Evolutionary conservation across 2,888 invertebrate species (phyloP), one percentile per base, ranked within the genome.

Genomic region (Pilophorus perplexus): DNA sequence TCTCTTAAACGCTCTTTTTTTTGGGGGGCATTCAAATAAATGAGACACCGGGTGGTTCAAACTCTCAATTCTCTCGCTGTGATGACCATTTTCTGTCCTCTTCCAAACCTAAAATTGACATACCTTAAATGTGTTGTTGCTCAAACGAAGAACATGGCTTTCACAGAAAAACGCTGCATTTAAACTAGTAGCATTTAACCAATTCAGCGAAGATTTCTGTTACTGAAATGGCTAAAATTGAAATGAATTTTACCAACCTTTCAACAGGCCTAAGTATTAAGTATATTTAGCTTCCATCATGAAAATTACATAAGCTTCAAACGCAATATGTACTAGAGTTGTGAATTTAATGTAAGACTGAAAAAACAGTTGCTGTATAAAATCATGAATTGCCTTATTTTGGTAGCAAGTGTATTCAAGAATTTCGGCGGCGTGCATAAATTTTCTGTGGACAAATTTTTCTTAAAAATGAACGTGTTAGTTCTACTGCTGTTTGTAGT

Each of bases 321-420:
- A 62, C 33, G 62, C 62, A 62, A 62, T 62, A 67, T 57, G n/a
- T n/a, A 67, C 52, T 57, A 66, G 68, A 55, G 68, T 68, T 68
- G 68, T 68, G 68, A 68, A 68, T 62, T 68, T 64, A 68, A 54
- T 66, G 57, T 67, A 68, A 68, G 68, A 68, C 68, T 68, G 68
- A 68, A 62, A 59, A 46, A 46, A 60, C 42, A 23, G 57, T 55
- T 67, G 55, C 66, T 68, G 55, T 66, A 52, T 62, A 40, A 64
- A 65, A 62, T 62, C 62, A 46, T 46, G 38, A 62, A 62, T 59
- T 62, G 62, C 62, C 62, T 62, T 62, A 62, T 46, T 46, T 28
- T 48, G 48, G 62, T 62, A 46, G 52, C 52, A 10, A 28, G 28
- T 16, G 52, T 52, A 28, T 28, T 28, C 33, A 52, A 16, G 18